Conservation (phyloP, 2,888 invertebrate species). For the Trileptium ribeirensis region DNA sequence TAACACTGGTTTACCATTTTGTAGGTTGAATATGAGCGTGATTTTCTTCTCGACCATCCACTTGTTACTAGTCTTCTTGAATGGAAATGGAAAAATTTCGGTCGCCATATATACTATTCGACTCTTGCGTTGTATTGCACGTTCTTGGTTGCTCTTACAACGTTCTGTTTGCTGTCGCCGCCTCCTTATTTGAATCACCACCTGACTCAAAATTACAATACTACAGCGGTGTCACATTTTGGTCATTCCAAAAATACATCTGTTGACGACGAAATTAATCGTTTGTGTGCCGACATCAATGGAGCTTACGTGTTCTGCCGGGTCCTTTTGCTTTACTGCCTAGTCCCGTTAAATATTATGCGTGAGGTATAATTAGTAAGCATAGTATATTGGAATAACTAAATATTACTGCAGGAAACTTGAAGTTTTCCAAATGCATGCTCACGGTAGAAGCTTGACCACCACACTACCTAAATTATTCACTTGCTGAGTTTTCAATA, state of each 20-base stretch:
- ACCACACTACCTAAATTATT: too few relatives aligned
- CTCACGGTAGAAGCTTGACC: too few relatives aligned
- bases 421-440: too few relatives aligned
- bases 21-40: conserved; percentile 51
- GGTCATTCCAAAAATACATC: too few relatives aligned
- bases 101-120: conserved; percentile 56
- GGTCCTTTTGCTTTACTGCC: neutral
- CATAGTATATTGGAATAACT: too few relatives aligned
- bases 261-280: neutral
- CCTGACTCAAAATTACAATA: neutral
- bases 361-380: too few relatives aligned
- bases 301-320: neutral
- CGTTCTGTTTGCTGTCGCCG: conserved; percentile 45
- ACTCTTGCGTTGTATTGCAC: conserved; percentile 54
- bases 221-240: neutral
- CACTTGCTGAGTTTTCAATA: too few relatives aligned
- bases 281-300: neutral
- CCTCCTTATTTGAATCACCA: neutral
- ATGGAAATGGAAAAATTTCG: conserved; percentile 57
- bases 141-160: conserved; percentile 55
- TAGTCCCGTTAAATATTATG: neutral
- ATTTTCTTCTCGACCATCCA: conserved; percentile 56
- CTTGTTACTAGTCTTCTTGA: conserved; percentile 55
- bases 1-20: too few relatives aligned
- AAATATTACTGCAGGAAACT: too few relatives aligned